Evolutionary conservation across 2,888 invertebrate species (phyloP), one percentile per base, ranked within the genome.

Genomic region (Ormyrus pomaceus): DNA sequence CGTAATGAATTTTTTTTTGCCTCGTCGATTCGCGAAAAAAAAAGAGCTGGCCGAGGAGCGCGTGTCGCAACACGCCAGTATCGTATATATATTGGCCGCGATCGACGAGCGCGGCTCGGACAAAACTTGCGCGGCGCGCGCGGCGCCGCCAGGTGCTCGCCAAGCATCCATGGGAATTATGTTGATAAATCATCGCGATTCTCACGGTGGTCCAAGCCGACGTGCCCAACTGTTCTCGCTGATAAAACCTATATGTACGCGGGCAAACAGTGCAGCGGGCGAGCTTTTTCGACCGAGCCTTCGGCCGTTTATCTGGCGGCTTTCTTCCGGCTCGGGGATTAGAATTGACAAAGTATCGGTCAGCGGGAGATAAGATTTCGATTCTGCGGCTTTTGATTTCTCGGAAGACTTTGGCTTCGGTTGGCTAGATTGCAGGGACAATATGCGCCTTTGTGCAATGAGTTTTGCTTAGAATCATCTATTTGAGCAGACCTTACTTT

Each of bases 161-260:
- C 19, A 87, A 85, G 86, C 86, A 86, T 89, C 87, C 89, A 89
- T 89, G 89, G 89, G 89, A 89, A 89, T 89, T 89, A 86, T 86
- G 87, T 87, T 88, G 89, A 89, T 89, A 89, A 89, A 88, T 88
- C 88, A 89, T 89, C 89, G 86, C 83, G 84, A 89, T 89, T 89
- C 89, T 89, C 89, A 89, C 89, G 88, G 84, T 87, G 88, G 83
- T 86, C 85, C 86, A 85, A 83, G 19, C 19, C 19, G 19, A 19
- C 19, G 19, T 19, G 2, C 19, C 19, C 19, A 19, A 19, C 19
- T 19, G 19, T 19, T 19, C 19, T 19, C 19, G 19, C 19, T 19
- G 19, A 19, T 19, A 19, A 19, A 19, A 19, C 19, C 19, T 19
- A 19, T 66, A 76, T 7, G n/a, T 68, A 51, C 62, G 59, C 50